These are phyloP conservation scores for Etia nguti DNA, from an alignment of 2,113 vertebrate genomes.

Conservation along the genomic window DNA sequence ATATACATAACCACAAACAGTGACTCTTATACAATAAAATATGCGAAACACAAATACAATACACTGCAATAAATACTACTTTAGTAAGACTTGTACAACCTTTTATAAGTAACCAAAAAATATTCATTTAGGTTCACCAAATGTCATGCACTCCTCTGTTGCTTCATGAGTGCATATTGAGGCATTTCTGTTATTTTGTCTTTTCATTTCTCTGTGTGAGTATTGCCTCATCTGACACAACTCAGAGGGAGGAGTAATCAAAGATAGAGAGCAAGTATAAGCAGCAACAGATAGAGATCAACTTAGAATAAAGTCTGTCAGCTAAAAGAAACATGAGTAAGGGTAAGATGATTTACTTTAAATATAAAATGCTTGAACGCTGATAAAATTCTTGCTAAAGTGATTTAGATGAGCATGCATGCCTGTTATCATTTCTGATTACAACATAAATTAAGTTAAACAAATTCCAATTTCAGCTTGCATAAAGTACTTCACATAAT, in stretches of 20 bases:
- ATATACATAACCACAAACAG: not conserved
- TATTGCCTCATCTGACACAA: not conserved
- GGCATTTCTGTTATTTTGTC: not conserved
- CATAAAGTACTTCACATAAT: not conserved
- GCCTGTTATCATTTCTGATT: not conserved
- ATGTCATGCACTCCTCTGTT: not conserved
- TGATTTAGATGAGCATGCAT: not conserved
- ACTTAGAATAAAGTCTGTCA: not conserved
- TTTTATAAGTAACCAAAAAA: not conserved
- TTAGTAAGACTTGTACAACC: not conserved
- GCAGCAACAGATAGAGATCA: not conserved
- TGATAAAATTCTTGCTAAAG: not conserved
- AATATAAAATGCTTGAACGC: not conserved
- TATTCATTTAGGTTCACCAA: not conserved
- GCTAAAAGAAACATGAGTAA: not conserved
- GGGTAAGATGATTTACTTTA: slow-evolving; percentile 23
- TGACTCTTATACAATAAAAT: not conserved
- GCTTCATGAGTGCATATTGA: not conserved
- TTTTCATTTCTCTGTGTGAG: not conserved
- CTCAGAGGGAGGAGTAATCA: not conserved
- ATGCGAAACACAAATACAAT: not conserved
- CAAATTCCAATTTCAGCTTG: not conserved
- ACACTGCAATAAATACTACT: not conserved
- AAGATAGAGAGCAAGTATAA: not conserved
- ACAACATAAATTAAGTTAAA: not conserved